Base-by-base conservation (phyloP, 2,888 invertebrate species). In the Ennomos fuscantarius region DNA sequence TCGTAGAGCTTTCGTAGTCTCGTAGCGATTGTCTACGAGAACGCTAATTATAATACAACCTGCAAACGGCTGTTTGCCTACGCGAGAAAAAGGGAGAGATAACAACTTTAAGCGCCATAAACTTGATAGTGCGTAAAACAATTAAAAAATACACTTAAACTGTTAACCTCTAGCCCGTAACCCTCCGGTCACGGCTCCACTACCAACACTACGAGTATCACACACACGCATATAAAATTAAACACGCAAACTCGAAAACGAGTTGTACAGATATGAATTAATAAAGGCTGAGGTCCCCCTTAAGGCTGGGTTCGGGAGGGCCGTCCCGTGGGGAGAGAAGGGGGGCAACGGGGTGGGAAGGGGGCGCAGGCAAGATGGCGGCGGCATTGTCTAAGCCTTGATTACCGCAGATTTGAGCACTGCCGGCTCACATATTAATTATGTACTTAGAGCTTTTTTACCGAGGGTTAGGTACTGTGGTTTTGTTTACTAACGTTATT, bases 321-420 rank as follows among this genome's bases (percentile, higher is more conserved):
- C 60, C 61, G 62, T 58, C 67, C 65, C 55, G 51, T 9, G 60
- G 59, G 66, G 70, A 62, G 67, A 69, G 51, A 49, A 60, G 57
- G 62, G 55, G 66, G 39, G 70, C n/a, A 60, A 61, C 54, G 50
- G 63, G 62, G 63, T 62, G 56, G 58, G 62, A 66, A 71, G 73
- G 70, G 69, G 67, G 66, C 74, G 73, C 68, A 63, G 65, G 73
- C 89, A 89, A 87, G 80, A 89, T 89, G 89, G 89, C 89, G 79
- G 84, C 81, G 82, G 82, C 79, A 86, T 89, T 89, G 90, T 89
- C 89, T 90, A 84, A 87, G 80, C 80, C 81, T 84, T 89, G 89
- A 89, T 90, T 89, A 89, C 82, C 81, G 87, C 82, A 77, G 84
- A 84, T 86, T 85, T 82, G 82, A 83, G 86, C 85, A 84, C 80